Evolutionary conservation across 2,888 invertebrate genomes (phyloP), one percentile per base, ranked within the genome.

Genomic region (Luffia ferchaultella): DNA sequence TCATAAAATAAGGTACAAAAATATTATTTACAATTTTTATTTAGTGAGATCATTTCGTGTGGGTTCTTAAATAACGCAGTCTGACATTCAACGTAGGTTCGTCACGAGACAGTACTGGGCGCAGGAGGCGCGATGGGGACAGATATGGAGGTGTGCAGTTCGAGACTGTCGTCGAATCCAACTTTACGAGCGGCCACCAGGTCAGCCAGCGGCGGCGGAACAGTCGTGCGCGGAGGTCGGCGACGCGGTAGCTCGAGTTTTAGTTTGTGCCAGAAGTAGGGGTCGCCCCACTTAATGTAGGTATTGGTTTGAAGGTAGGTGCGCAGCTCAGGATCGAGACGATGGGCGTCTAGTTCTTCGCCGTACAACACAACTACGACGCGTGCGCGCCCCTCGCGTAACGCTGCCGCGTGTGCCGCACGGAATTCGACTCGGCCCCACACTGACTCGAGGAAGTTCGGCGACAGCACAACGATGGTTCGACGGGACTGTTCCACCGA

Each of bases 351-450:
- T 0, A 89, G 87, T 20, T 92, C 85, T 45, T 92, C 90, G 1
- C 89, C 90, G 54, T 88, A 87, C 3, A 92, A 70, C 16, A 93
- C 84, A 2, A 92, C 79, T 54, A 93, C 90, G 0, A 93, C 86
- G 17, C 91, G 79, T 0, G 88, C 86, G 2, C 89, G 76, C 2
- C 88, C 87, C 57, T 93, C 92, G 47, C 79, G 86, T 17, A 93
- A 70, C 0, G 92, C 90, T 58, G 89, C 85, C 5, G 83, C 84
- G 62, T 93, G 91, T 0, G 93, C 93, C 0, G 89, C 85, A n/a
- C 89, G 85, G 63, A 93, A 93, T 65, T 93, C 93, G 79, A 91
- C 83, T 58, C 86, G 85, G 0, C 90, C 90, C 93, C 93, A 93
- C 9, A 88, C 86, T 54, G 92, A 92, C 54, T 90, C 86, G 7